Conservation (phyloP, 2,888 invertebrate genomes). For the Hemithea aestivaria region DNA sequence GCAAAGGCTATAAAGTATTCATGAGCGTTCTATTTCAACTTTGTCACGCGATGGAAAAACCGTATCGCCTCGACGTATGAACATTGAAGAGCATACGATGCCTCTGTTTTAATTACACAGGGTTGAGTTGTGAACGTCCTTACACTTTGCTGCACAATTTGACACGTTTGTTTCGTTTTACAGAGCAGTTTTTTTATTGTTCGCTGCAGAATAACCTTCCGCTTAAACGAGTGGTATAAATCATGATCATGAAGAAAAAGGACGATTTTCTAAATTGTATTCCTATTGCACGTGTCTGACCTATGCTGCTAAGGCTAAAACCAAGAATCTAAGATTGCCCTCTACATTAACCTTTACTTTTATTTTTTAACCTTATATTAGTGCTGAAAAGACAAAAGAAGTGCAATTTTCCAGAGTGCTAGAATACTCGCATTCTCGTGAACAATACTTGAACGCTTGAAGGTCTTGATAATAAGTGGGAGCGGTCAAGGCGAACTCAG, state of each 20-base stretch:
- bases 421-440: slow-evolving; percentile 28
- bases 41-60: slow-evolving; percentile 37
- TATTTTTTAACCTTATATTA: too few relatives aligned
- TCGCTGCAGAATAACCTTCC: background rate
- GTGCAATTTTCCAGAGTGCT: too few relatives aligned
- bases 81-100: slow-evolving; percentile 17
- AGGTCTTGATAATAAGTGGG: slow-evolving; percentile 34
- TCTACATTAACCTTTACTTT: too few relatives aligned
- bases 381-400: too few relatives aligned
- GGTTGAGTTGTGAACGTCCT: slow-evolving; percentile 24
- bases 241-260: too few relatives aligned
- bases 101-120: slow-evolving; percentile 14
- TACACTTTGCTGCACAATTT: slow-evolving; percentile 16
- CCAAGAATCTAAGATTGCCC: too few relatives aligned
- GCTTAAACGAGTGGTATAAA: too few relatives aligned
- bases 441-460: slow-evolving; percentile 22
- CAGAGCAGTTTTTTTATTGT: background rate
- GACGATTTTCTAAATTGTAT: too few relatives aligned
- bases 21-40: slow-evolving; percentile 22
- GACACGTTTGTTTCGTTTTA: slow-evolving; percentile 7
- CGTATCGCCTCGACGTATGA: slow-evolving; percentile 9
- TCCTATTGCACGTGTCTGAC: too few relatives aligned
- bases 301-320: too few relatives aligned
- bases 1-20: slow-evolving; percentile 17
- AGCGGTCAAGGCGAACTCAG: slow-evolving; percentile 35